phyloP scores from a whole-genome alignment of 2,888 invertebrate species.

The Aphodius sticticus region DNA sequence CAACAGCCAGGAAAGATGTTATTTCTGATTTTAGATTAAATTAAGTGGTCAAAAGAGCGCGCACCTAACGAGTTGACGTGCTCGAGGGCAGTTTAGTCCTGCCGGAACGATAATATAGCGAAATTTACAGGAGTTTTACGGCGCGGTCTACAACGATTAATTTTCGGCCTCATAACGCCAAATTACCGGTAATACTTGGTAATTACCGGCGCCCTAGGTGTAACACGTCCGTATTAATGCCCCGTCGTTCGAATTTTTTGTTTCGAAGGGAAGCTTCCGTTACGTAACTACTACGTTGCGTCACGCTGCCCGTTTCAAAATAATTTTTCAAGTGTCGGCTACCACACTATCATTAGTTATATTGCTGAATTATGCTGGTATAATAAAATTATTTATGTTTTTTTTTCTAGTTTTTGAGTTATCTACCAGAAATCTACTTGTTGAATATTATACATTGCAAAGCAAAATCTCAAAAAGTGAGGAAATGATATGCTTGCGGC shows the following conservation, averaged over 20 bases:
- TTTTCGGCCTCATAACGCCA: not conserved
- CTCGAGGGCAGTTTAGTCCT: slow-evolving; percentile 5
- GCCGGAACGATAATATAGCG: slow-evolving; percentile 9
- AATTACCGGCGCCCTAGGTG: not conserved
- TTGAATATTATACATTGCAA: no score
- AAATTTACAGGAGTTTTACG: slow-evolving; percentile 16
- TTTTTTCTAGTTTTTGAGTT: no score
- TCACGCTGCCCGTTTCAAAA: no score
- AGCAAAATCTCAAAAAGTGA: no score
- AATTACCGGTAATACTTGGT: not conserved
- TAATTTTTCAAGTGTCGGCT: no score
- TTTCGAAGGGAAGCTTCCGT: no score
- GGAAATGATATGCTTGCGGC: no score
- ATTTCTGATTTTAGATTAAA: slow-evolving; percentile 24
- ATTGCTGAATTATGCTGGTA: no score
- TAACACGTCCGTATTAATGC: not conserved
- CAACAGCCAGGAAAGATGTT: slow-evolving; percentile 14
- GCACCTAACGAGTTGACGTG: slow-evolving; percentile 25
- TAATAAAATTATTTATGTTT: no score
- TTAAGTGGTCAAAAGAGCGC: slow-evolving; percentile 27
- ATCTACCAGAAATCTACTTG: no score
- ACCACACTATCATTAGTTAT: no score
- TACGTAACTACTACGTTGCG: no score
- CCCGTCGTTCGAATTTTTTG: not conserved
- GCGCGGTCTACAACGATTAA: not conserved